Percentiles rank a stretch among this genome's conserved stretches.
These are phyloP conservation scores for Empidonax alnorum DNA, from an alignment of 2,113 vertebrate species.

Conservation along the genomic window DNA sequence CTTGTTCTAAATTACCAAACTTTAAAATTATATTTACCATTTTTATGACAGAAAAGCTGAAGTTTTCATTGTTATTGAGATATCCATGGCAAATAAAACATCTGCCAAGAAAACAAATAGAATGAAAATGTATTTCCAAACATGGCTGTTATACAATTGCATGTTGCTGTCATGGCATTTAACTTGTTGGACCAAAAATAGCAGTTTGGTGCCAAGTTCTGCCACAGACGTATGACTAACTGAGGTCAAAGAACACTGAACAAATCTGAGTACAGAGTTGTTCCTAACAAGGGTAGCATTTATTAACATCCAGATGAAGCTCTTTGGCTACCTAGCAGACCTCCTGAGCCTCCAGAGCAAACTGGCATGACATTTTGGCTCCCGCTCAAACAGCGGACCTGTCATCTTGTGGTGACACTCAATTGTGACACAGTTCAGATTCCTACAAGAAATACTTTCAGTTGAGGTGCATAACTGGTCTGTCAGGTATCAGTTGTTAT, in stretches of 20 bases:
- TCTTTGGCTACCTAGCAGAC: not conserved
- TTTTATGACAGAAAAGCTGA: not conserved
- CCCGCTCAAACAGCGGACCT: not conserved
- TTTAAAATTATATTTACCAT: not conserved
- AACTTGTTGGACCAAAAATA: not conserved
- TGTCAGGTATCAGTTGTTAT: not conserved
- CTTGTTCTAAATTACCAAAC: not conserved
- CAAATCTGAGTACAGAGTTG: not conserved
- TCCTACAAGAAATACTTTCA: not conserved
- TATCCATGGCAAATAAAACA: not conserved
- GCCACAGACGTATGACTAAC: not conserved
- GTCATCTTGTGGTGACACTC: not conserved
- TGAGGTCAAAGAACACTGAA: not conserved
- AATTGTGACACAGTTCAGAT: not conserved
- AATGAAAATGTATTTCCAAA: not conserved
- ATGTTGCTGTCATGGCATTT: not conserved
- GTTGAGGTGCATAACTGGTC: not conserved
- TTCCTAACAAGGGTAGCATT: not conserved
- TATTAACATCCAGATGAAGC: not conserved
- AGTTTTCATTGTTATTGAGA: not conserved
- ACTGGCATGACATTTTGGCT: not conserved
- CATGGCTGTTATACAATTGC: not conserved
- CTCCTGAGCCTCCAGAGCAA: not conserved
- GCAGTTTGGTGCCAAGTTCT: not conserved
- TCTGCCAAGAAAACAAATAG: not conserved